Evolutionary conservation across 2,113 vertebrate genomes (phyloP).

Genomic region (Lophotis ruficrista): DNA sequence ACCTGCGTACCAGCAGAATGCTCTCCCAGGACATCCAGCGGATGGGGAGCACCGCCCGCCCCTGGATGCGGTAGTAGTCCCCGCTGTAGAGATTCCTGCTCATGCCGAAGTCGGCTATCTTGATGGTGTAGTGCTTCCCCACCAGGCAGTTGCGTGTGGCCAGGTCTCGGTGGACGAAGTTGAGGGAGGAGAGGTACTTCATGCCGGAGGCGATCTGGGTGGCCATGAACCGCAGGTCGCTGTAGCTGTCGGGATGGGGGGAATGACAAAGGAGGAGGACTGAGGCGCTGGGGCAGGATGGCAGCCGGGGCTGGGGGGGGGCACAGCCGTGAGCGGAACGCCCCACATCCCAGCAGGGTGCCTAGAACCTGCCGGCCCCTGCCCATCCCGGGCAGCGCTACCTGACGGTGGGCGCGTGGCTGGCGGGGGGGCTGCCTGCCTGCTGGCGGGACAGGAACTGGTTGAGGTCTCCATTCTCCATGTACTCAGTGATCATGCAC

Average conservation of each 20-base stretch:
- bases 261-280: background rate
- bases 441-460: conserved; percentile 93
- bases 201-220: conserved; percentile 94
- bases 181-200: conserved; percentile 96
- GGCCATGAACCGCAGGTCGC: conserved; percentile 86
- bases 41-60: conserved; percentile 95
- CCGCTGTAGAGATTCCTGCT: conserved; percentile 97
- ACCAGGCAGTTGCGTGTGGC: conserved; percentile 97
- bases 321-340: fast-evolving
- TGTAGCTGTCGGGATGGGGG: conserved; percentile 69
- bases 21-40: conserved; percentile 99
- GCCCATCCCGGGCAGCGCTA: background rate
- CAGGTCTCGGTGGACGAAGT: conserved; percentile 97
- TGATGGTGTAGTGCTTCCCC: conserved; percentile 93
- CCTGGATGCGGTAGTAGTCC: conserved; percentile 97
- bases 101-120: conserved; percentile 98
- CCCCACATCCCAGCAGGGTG: background rate
- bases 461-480: conserved; percentile 98
- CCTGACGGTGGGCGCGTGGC: conserved; percentile 78
- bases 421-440: conserved; percentile 55
- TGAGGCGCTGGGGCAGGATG: fast-evolving
- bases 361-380: background rate
- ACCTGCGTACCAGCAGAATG: conserved; percentile 85
- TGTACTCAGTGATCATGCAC: conserved; percentile 99
- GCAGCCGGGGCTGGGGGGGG: background rate